Conservation (phyloP, 2,888 invertebrate genomes). For the Diarsia dahlii region DNA sequence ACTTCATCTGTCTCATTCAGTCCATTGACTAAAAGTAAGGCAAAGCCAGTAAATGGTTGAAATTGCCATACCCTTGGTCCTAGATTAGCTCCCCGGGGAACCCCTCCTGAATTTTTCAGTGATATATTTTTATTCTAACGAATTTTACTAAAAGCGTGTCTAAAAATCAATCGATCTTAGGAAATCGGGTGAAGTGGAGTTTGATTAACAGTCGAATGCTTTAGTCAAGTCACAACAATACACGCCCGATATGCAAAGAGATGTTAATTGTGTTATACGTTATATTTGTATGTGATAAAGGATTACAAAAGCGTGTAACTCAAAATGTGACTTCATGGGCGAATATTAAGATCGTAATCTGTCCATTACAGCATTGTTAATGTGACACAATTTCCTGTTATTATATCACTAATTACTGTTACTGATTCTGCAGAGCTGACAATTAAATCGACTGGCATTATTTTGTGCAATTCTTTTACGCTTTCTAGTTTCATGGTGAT, state of each 20-base stretch:
- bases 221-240: conserved; percentile 12
- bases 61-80: conserved; percentile 6
- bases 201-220: conserved; percentile 14
- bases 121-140: background rate
- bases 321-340: conserved; percentile 42
- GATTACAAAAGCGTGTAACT: conserved; percentile 23
- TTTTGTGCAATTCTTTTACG: conserved; percentile 25
- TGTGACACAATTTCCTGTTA: conserved; percentile 36
- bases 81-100: conserved; percentile 26
- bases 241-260: conserved; percentile 10
- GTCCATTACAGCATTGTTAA: conserved; percentile 43
- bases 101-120: background rate
- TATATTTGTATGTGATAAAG: conserved; percentile 4
- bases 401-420: conserved; percentile 51
- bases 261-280: background rate
- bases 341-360: conserved; percentile 43
- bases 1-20: background rate
- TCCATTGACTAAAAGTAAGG: background rate
- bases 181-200: background rate
- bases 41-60: background rate
- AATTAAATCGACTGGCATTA: conserved; percentile 17
- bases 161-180: background rate
- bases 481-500: conserved; percentile 47
- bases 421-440: conserved; percentile 17
- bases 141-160: conserved; percentile 9